Evolutionary conservation across 2,113 vertebrate genomes (phyloP).

Genomic region (Hemibagrus wyckioides): DNA sequence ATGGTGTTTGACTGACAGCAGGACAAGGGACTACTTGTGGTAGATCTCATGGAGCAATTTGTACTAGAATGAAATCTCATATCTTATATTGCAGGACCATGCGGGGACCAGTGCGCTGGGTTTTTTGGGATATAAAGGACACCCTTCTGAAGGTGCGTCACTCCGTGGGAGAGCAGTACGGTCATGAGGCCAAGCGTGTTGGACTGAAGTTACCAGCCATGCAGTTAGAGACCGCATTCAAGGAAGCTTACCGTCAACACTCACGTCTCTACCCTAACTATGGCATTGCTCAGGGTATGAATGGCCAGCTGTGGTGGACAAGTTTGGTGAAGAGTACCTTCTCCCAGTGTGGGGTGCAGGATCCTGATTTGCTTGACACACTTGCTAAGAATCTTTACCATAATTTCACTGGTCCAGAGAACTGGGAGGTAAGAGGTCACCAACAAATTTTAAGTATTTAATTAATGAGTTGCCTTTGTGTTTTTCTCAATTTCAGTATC

Average conservation of each 20-base stretch:
- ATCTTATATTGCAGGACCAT: constrained; percentile 59
- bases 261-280: constrained; percentile 83
- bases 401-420: constrained; percentile 74
- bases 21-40: not conserved
- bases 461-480: not conserved
- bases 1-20: not conserved
- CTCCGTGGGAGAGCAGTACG: constrained; percentile 83
- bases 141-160: constrained; percentile 83
- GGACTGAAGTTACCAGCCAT: constrained; percentile 74
- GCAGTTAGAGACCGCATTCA: constrained; percentile 74
- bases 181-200: constrained; percentile 70
- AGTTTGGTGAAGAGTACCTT: constrained; percentile 80
- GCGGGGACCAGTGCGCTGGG: constrained; percentile 70
- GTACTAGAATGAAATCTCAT: not conserved
- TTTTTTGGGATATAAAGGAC: constrained; percentile 93
- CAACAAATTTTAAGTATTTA: not conserved
- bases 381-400: constrained; percentile 80
- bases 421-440: constrained; percentile 79
- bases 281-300: constrained; percentile 77
- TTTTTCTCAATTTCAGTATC: not conserved
- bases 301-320: constrained; percentile 84
- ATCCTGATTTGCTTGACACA: constrained; percentile 66
- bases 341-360: constrained; percentile 71
- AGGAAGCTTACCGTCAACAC: constrained; percentile 67
- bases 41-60: not conserved